These are phyloP conservation scores for Catagonus wagneri DNA, from an alignment of 2,113 vertebrate genomes.

Conservation along the genomic window DNA sequence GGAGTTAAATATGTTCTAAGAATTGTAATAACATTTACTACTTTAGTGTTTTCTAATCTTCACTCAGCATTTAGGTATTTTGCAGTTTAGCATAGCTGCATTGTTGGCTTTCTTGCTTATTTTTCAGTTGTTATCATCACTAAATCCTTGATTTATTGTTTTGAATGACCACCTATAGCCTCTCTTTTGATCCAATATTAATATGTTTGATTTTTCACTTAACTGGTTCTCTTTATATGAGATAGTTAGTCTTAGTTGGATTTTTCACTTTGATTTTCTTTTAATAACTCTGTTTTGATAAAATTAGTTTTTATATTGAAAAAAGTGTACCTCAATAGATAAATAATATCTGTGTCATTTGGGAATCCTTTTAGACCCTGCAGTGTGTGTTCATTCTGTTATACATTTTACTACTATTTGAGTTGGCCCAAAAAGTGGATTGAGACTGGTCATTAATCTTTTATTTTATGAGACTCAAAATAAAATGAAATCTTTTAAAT, in stretches of 20 bases:
- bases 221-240: background rate
- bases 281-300: background rate
- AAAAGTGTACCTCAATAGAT: background rate
- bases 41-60: background rate
- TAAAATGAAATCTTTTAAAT: background rate
- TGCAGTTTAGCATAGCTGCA: background rate
- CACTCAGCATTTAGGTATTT: background rate
- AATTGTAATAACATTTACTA: background rate
- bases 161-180: background rate
- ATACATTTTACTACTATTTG: background rate
- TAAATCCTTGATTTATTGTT: background rate
- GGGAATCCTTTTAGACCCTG: background rate
- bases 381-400: background rate
- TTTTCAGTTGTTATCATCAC: background rate
- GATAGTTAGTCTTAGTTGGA: background rate
- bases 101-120: background rate
- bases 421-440: background rate
- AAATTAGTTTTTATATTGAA: background rate
- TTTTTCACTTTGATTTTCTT: background rate
- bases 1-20: background rate
- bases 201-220: background rate
- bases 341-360: background rate
- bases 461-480: background rate
- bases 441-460: background rate
- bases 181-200: background rate